phyloP scores from a whole-genome alignment of 1,140 invertebrate genomes.

The Drosophila serrata region DNA sequence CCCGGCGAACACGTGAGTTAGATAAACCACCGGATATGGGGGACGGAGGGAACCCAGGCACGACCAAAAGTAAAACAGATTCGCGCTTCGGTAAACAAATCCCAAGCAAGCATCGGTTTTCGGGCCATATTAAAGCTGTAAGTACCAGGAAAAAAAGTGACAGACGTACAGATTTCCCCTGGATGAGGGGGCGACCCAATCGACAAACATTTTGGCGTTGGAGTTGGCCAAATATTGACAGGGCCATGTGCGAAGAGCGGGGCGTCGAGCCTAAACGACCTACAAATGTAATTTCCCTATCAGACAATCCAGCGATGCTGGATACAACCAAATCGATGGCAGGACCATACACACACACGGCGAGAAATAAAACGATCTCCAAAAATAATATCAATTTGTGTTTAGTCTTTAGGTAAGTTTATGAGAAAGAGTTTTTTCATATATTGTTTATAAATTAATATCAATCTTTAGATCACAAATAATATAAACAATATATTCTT shows the following conservation, averaged over 20 bases:
- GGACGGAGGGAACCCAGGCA: conserved; percentile 16
- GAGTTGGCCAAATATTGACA: conserved; percentile 52
- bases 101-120: conserved; percentile 27
- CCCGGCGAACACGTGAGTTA: conserved; percentile 36
- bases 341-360: conserved; percentile 14
- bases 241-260: conserved; percentile 10
- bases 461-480: neutral
- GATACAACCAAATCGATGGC: conserved; percentile 40
- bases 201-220: conserved; percentile 38
- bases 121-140: conserved; percentile 51
- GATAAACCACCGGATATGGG: conserved; percentile 32
- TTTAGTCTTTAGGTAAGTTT: no score
- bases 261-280: conserved; percentile 38
- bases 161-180: conserved; percentile 19
- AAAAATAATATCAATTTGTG: no score
- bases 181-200: conserved; percentile 14
- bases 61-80: conserved; percentile 44
- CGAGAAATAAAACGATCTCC: neutral
- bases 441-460: neutral
- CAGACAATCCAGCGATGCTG: conserved; percentile 26
- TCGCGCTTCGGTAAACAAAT: conserved; percentile 75
- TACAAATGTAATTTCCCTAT: conserved; percentile 57
- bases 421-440: neutral
- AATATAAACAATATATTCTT: no score
- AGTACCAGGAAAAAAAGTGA: conserved; percentile 38